phyloP scores from a whole-genome alignment of 2,888 invertebrate genomes.

The Cremastinae sp. region DNA sequence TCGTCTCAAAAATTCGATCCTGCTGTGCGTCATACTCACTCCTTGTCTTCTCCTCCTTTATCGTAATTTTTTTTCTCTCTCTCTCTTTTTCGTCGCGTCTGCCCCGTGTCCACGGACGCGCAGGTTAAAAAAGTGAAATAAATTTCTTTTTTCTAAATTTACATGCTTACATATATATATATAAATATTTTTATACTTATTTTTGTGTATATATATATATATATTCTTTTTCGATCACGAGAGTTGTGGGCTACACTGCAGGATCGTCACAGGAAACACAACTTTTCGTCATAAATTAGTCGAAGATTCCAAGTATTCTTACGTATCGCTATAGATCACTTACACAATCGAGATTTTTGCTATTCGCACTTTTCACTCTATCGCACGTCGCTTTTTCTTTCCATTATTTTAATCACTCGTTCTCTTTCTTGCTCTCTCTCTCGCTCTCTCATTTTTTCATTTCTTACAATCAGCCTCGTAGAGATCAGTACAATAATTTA shows the following conservation, averaged over 20 bases:
- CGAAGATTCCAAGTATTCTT: slow-evolving; percentile 50
- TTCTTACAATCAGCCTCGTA: slow-evolving; percentile 57
- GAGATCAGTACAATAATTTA: slow-evolving; percentile 64
- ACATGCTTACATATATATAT: background rate
- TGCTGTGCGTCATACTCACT: slow-evolving; percentile 31
- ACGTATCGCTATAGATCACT: slow-evolving; percentile 48
- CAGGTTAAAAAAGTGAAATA: slow-evolving; percentile 34
- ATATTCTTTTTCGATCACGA: slow-evolving; percentile 3
- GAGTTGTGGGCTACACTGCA: slow-evolving; percentile 40
- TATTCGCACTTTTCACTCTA: slow-evolving; percentile 31
- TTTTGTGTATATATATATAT: slow-evolving; percentile 1
- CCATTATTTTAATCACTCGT: background rate
- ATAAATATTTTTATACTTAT: slow-evolving; percentile 1
- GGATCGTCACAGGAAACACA: slow-evolving; percentile 40
- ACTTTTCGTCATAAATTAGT: slow-evolving; percentile 43
- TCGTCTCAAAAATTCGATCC: slow-evolving; percentile 52
- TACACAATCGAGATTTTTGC: slow-evolving; percentile 52
- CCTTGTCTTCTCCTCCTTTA: background rate
- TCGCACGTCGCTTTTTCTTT: slow-evolving; percentile 6
- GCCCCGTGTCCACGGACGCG: background rate
- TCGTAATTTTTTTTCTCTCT: background rate
- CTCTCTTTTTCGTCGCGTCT: slow-evolving; percentile 7
- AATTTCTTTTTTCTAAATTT: slow-evolving; percentile 15
- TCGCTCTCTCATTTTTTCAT: slow-evolving; percentile 4
- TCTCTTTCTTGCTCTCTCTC: slow-evolving; percentile 27